Evolutionary conservation across 1,140 invertebrate species (phyloP).

Genomic region (Cryptotermes secundus): DNA sequence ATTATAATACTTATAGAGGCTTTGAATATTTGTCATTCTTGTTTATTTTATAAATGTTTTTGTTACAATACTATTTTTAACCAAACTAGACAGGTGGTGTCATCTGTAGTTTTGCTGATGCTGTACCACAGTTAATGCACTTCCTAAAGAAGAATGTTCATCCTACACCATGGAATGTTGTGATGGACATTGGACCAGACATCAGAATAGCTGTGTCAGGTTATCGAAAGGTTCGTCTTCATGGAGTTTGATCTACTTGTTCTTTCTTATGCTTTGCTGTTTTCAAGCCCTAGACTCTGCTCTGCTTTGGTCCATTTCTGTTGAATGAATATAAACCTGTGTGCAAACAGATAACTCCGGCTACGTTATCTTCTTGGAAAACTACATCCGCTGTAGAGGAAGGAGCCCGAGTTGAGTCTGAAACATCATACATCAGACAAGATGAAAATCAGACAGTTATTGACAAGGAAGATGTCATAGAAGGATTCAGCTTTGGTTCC

Average conservation of each 20-base stretch:
- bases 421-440: slow-evolving; percentile 49
- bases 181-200: slow-evolving; percentile 49
- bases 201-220: slow-evolving; percentile 51
- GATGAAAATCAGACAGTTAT: slow-evolving; percentile 50
- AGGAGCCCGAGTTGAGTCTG: not conserved
- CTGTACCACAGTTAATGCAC: slow-evolving; percentile 51
- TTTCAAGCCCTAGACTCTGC: too few species aligned
- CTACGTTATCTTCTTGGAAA: slow-evolving; percentile 45
- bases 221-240: slow-evolving; percentile 35
- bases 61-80: too few species aligned
- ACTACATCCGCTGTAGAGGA: slow-evolving; percentile 42
- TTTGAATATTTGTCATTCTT: too few species aligned
- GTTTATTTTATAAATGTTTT: too few species aligned
- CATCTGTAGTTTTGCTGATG: slow-evolving; percentile 48
- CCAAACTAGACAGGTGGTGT: slow-evolving; percentile 40
- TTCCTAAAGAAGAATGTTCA: slow-evolving; percentile 49
- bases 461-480: slow-evolving; percentile 49
- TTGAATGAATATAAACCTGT: too few species aligned
- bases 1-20: too few species aligned
- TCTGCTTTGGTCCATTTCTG: too few species aligned
- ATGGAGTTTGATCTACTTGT: not conserved
- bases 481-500: slow-evolving; percentile 54
- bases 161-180: slow-evolving; percentile 52
- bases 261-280: not conserved
- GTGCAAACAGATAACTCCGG: not conserved